Evolutionary conservation across 1,140 invertebrate species (phyloP), one percentile per base, ranked within the genome.

Genomic region (Bombus pascuorum): DNA sequence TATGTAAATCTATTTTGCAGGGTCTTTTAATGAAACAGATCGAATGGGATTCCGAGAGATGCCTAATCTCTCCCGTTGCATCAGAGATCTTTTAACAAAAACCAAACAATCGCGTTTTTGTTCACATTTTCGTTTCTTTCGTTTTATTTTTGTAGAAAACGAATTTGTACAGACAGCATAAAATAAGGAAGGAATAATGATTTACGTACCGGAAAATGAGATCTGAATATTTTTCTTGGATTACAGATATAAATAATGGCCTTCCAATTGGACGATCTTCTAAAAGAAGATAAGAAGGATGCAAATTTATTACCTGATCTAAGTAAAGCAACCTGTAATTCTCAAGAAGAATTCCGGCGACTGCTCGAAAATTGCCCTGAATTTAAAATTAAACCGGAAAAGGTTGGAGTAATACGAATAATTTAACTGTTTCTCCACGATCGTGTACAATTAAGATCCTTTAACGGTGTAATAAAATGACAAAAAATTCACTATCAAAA

Each of bases 311-410:
- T 98, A 85, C 95, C 98, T 9, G 98, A 99, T 95, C 96, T 98
- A 79, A 98, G 97, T 76, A 97, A 97, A 94, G 96, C 96, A n/a
- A 96, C 97, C 8, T 95, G 96, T 57, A 97, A 96, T 87, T 97
- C 96, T 32, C 96, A 97, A 86, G 98, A 98, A 91, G 98, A 99
- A 92, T 98, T 98, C 89, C 96, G 97, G 87, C 96, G 97, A 78
- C 96, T 98, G 39, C 95, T 98, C 90, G 98, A 98, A 88, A 98
- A 97, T 94, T 97, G 98, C 39, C 98, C 98, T 1, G 98, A 99
- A 92, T 98, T 98, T 91, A 98, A 98, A 95, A 98, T 98, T 76
- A 97, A 97, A 89, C 96, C 97, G 0, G 98, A 98, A 94, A 98
- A 98, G 96, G 97, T 97, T 95, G 44, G 42, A 28, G 6, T 53